These are phyloP conservation scores for Dioctria linearis DNA, from an alignment of 2,888 invertebrate genomes.

Conservation along the genomic window DNA sequence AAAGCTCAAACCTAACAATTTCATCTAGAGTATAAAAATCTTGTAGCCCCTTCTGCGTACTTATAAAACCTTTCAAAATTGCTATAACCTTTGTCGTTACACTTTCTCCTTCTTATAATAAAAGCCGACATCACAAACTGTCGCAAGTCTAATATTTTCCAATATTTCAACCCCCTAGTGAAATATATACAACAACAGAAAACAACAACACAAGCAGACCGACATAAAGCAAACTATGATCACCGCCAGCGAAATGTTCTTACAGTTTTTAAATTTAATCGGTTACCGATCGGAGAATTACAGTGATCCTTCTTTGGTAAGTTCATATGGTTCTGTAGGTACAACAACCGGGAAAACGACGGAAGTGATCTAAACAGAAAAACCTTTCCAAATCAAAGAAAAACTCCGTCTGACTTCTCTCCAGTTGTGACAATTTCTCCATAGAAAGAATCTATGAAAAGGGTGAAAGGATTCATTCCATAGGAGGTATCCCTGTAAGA, in stretches of 20 bases:
- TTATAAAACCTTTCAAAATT: no score
- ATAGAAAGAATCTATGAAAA: slow-evolving; percentile 13
- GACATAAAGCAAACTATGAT: slow-evolving; percentile 41
- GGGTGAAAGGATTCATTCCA: slow-evolving; percentile 40
- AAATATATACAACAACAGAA: slow-evolving; percentile 53
- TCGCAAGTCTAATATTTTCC: not conserved
- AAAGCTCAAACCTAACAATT: no score
- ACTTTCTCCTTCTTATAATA: not conserved
- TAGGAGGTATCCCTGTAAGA: slow-evolving; percentile 1
- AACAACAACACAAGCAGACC: slow-evolving; percentile 56
- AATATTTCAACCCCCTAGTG: slow-evolving; percentile 7
- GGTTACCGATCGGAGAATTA: slow-evolving; percentile 55
- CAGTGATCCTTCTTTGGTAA: slow-evolving; percentile 17
- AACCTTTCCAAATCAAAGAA: not conserved
- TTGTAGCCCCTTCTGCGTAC: no score
- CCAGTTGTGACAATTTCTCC: slow-evolving; percentile 20
- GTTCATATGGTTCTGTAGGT: not conserved
- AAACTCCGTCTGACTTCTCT: slow-evolving; percentile 16
- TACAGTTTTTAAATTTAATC: slow-evolving; percentile 47
- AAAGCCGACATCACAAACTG: slow-evolving; percentile 12
- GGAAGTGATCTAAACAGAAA: slow-evolving; percentile 6
- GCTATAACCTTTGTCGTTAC: no score
- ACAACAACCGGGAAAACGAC: slow-evolving; percentile 32
- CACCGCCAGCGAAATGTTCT: slow-evolving; percentile 8
- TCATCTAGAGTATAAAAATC: no score